Evolutionary conservation across 2,888 invertebrate species (phyloP).

Genomic region (Anarsia innoxiella): DNA sequence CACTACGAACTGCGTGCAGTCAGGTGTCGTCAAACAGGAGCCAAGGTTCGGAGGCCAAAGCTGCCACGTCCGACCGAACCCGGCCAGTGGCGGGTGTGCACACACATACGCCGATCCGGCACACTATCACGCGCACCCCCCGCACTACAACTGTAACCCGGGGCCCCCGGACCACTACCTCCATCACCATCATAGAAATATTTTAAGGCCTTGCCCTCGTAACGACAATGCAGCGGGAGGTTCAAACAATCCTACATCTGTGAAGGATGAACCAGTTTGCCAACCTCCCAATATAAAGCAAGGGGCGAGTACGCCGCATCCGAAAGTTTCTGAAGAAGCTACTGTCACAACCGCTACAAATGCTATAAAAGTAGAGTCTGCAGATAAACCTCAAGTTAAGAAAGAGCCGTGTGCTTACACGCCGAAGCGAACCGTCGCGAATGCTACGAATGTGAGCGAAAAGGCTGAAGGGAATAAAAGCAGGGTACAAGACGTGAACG

Average conservation of each 20-base stretch:
- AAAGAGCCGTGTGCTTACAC: too few species aligned
- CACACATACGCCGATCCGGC: too few species aligned
- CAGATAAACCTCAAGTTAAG: conserved; percentile 34
- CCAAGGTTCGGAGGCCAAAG: too few species aligned
- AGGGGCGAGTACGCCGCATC: conserved; percentile 23
- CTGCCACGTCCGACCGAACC: too few species aligned
- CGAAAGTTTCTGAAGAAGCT: conserved; percentile 46
- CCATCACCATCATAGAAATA: conserved; percentile 26
- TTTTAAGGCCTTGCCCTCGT: conserved; percentile 26
- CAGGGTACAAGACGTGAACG: conserved; percentile 30
- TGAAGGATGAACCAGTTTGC: too few species aligned
- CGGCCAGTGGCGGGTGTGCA: too few species aligned
- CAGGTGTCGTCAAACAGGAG: background rate
- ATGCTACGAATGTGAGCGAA: conserved; percentile 31
- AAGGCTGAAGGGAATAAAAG: conserved; percentile 36
- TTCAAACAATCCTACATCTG: conserved; percentile 20
- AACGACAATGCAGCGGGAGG: conserved; percentile 21
- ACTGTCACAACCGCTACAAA: conserved; percentile 16
- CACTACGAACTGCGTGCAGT: too few species aligned
- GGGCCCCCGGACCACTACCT: too few species aligned
- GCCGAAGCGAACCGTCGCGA: too few species aligned
- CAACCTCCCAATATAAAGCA: conserved; percentile 52
- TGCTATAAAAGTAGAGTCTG: conserved; percentile 39
- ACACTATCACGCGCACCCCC: too few species aligned
- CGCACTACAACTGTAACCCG: too few species aligned